A percentile compares a stretch with the other conserved stretches of the same genome.
Conservation (phyloP, 2,113 vertebrate species). For the Ellobius talpinus region DNA sequence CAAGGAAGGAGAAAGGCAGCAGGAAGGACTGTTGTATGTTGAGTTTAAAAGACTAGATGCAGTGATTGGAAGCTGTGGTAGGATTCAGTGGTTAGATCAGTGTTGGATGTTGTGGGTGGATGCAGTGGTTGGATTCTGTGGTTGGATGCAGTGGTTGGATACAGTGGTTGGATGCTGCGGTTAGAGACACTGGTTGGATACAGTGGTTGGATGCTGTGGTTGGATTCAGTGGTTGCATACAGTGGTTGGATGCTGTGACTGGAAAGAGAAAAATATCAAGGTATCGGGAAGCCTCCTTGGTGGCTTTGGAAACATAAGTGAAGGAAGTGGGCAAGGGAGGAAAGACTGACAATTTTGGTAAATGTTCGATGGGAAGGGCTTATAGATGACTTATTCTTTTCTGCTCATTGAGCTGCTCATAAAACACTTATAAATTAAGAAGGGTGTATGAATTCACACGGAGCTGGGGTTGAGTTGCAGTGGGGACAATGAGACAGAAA, state of each 20-base stretch:
- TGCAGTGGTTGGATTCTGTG: no score
- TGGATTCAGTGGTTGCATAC: no score
- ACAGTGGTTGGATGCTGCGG: no score
- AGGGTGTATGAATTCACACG: not conserved
- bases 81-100: no score
- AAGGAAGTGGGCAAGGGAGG: not conserved
- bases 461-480: not conserved
- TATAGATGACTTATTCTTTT: not conserved
- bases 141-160: no score
- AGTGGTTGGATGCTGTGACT: no score
- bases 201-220: accelerated
- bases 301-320: not conserved
- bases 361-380: not conserved
- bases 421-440: not conserved
- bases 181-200: no score
- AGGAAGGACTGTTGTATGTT: not conserved
- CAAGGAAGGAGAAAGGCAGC: not conserved
- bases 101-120: no score
- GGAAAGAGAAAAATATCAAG: not conserved
- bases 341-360: not conserved
- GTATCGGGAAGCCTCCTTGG: not conserved
- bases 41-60: not conserved
- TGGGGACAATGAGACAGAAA: not conserved
- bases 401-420: not conserved
- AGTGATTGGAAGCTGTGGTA: not conserved